Base-by-base conservation (phyloP, 1,140 invertebrate genomes). In the Diorhabda sublineata region DNA sequence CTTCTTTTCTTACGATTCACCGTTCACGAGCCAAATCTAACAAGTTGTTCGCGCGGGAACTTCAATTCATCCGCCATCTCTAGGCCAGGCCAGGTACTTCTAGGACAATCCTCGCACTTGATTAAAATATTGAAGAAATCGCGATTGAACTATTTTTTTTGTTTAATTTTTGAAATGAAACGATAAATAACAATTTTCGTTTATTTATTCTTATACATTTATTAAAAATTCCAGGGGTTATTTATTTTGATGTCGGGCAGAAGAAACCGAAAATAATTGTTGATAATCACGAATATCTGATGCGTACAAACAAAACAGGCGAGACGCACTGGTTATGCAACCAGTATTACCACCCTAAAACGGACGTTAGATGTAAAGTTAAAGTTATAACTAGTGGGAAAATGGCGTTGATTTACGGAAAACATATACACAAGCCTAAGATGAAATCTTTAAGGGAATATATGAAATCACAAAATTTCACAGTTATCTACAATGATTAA, bases 221-320 rank as follows among this genome's bases (percentile, higher is more conserved):
- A 26, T 26, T 26, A 26, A 26, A 26, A 1, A 52, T 75, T 73
- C 58, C 67, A 76, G 75, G 73, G 5, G 44, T 58, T 3, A 74
- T 76, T 61, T 76, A 72, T 56, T 76, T 76, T 56, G 70, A 72
- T 26, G 68, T 64, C 26, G 75, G 71, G n/a, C 71, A 70, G 8
- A 76, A 76, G 63, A 74, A 76, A 8, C 75, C 75, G 6, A 76
- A 76, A 70, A 75, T 76, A 61, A 69, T 76, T 5, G 42, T 76
- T 7, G 65, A 76, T 3, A 56, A 70, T 26, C 68, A 73, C 62
- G 73, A 76, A 61, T 76, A 68, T 60, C 42, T 75, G n/a, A 64
- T 76, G 57, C 59, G 64, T 1, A 75, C 68, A 45, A 66, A 69
- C 5, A 69, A 73, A 44, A 3, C 41, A 3, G 62, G 62, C 5